phyloP scores from a whole-genome alignment of 2,888 invertebrate species.

The Vandiemenella viatica region DNA sequence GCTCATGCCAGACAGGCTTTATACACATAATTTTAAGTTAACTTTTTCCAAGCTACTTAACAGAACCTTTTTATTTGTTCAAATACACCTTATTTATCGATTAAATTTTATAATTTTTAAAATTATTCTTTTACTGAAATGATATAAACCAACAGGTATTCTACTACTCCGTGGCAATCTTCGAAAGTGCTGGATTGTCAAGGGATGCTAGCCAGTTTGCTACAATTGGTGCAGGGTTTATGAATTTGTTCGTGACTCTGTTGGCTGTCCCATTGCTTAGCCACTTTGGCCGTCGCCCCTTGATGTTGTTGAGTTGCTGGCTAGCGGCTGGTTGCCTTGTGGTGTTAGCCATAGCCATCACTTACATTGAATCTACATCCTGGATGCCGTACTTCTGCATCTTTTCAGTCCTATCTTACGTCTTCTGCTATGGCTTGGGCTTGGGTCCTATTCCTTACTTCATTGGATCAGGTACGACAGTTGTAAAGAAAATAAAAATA shows the following conservation, averaged over 20 bases:
- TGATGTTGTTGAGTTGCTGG: slow-evolving; percentile 48
- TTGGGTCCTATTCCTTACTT: slow-evolving; percentile 79
- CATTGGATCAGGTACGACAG: slow-evolving; percentile 51
- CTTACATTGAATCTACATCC: slow-evolving; percentile 40
- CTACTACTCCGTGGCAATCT: slow-evolving; percentile 71
- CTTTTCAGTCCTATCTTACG: slow-evolving; percentile 53
- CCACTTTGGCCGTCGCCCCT: slow-evolving; percentile 44
- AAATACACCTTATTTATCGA: neutral
- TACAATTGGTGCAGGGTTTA: slow-evolving; percentile 61
- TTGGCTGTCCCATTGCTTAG: slow-evolving; percentile 36
- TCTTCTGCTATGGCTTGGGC: slow-evolving; percentile 67
- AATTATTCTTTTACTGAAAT: slow-evolving; percentile 17
- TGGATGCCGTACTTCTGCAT: slow-evolving; percentile 63
- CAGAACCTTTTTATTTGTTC: no score
- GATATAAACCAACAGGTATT: no score
- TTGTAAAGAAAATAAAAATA: neutral
- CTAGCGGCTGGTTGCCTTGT: slow-evolving; percentile 42
- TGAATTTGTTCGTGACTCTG: slow-evolving; percentile 50
- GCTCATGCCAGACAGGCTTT: no score
- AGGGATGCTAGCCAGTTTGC: slow-evolving; percentile 48
- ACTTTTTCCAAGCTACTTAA: neutral
- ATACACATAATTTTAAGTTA: neutral
- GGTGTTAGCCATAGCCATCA: slow-evolving; percentile 42
- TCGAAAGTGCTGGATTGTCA: slow-evolving; percentile 52
- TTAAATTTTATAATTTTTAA: slow-evolving; percentile 3